Percentiles rank a stretch among this genome's conserved stretches.
These are phyloP conservation scores for Cryptocephalus primarius DNA, from an alignment of 2,888 invertebrate species.

Conservation along the genomic window DNA sequence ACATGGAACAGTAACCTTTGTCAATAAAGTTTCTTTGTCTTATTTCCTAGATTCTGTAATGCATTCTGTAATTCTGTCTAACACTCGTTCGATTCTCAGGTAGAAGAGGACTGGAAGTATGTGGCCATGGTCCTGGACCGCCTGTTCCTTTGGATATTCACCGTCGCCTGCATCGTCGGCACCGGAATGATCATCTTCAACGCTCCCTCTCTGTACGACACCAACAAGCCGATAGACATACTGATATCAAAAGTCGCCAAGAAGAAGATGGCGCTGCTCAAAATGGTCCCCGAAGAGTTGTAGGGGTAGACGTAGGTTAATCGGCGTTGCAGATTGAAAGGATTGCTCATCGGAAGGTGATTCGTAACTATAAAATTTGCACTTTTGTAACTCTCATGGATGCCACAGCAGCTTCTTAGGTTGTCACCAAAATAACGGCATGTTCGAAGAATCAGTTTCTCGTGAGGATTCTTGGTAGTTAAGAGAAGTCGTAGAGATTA, in stretches of 20 bases:
- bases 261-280: conserved; percentile 77
- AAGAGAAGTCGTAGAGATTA: too few species aligned
- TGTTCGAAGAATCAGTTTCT: too few species aligned
- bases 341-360: not conserved
- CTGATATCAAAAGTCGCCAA: conserved; percentile 85
- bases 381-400: too few species aligned
- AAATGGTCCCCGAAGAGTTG: conserved; percentile 63
- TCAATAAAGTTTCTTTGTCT: too few species aligned
- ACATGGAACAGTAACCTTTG: too few species aligned
- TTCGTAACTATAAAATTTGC: too few species aligned
- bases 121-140: conserved; percentile 94
- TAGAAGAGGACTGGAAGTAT: conserved; percentile 97
- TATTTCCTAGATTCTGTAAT: too few species aligned
- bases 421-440: too few species aligned
- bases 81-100: conserved; percentile 42
- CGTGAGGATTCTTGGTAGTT: too few species aligned
- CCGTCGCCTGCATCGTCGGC: conserved; percentile 84
- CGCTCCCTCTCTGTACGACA: conserved; percentile 87
- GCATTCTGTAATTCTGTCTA: not conserved
- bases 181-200: conserved; percentile 80
- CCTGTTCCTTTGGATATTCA: conserved; percentile 91
- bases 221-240: conserved; percentile 80
- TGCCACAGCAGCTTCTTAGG: too few species aligned
- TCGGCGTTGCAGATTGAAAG: not conserved
- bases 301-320: conserved; percentile 15